Evolutionary conservation across 2,797 vertebrate species (phyloP).

Genomic region (Geotrypetes seraphini): DNA sequence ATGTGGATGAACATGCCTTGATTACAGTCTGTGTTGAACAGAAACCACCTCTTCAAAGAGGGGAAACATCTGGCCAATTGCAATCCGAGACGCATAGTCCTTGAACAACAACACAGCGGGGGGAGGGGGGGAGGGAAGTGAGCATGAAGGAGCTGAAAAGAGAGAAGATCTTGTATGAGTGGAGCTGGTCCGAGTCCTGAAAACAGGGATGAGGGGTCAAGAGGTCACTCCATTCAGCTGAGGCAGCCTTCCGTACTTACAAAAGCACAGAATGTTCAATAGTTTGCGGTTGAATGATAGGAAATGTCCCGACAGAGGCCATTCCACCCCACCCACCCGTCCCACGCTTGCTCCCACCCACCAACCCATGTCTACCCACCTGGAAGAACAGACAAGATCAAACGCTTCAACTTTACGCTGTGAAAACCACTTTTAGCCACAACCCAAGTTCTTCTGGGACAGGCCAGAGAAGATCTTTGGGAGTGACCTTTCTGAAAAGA

Average conservation of each 20-base stretch:
- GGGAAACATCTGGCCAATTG: conserved; percentile 26
- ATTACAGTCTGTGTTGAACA: conserved; percentile 5
- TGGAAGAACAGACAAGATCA: conserved; percentile 36
- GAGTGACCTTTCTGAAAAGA: too few relatives aligned
- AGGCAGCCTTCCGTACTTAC: too few relatives aligned
- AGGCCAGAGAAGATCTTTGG: conserved; percentile 33
- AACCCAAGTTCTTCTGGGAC: conserved; percentile 36
- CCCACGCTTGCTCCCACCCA: too few relatives aligned
- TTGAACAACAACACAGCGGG: conserved; percentile 31
- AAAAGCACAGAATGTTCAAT: conserved; percentile 22
- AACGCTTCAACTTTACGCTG: conserved; percentile 28
- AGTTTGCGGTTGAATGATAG: conserved; percentile 19
- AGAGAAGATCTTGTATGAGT: conserved; percentile 21
- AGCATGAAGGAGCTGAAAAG: conserved; percentile 34
- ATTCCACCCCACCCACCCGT: conserved; percentile 27
- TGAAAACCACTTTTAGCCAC: conserved; percentile 29
- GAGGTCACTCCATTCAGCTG: conserved; percentile 19
- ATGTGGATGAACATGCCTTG: conserved; percentile 11
- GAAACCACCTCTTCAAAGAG: conserved; percentile 21
- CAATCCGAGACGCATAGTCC: conserved; percentile 13
- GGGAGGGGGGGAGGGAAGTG: conserved; percentile 36
- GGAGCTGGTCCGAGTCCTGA: conserved; percentile 24
- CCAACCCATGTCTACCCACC: conserved; percentile 37
- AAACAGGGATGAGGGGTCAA: conserved; percentile 24
- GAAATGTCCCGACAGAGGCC: conserved; percentile 30